phyloP scores from a whole-genome alignment of 2,113 vertebrate genomes.

The Lynx canadensis region DNA sequence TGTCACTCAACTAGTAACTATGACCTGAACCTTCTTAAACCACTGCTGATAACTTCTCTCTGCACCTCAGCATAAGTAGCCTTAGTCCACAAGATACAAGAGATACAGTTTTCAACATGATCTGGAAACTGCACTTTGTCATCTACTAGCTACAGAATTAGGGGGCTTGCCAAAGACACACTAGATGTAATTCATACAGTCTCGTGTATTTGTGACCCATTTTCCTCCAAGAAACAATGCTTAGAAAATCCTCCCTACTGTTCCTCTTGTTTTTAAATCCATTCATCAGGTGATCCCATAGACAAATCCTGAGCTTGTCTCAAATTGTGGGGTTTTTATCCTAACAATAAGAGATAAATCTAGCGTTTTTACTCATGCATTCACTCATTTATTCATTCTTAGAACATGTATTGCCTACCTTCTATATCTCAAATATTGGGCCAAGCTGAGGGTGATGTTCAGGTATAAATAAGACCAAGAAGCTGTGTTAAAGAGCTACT shows the following conservation, averaged over 20 bases:
- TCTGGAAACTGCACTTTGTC: neutral
- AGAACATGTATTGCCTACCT: neutral
- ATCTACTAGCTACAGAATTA: neutral
- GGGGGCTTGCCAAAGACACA: neutral
- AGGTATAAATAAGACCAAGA: neutral
- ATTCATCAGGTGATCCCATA: neutral
- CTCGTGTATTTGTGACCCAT: neutral
- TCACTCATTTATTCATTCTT: neutral
- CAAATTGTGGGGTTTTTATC: neutral
- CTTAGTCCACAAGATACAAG: neutral
- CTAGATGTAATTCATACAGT: neutral
- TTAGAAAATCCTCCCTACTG: neutral
- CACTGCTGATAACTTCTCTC: neutral
- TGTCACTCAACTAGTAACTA: neutral
- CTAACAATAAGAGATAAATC: conserved; percentile 3
- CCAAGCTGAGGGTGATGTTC: neutral
- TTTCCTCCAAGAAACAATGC: neutral
- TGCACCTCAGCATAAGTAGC: neutral
- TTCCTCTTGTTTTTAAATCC: neutral
- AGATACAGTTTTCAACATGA: neutral
- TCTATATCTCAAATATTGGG: neutral
- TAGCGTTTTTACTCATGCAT: neutral
- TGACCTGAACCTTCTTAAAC: neutral
- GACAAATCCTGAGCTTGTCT: neutral
- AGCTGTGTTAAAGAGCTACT: neutral